Percentiles rank a stretch among this genome's conserved stretches.
phyloP scores from a whole-genome alignment of 2,113 vertebrate genomes.

The Actinemys pallida region DNA sequence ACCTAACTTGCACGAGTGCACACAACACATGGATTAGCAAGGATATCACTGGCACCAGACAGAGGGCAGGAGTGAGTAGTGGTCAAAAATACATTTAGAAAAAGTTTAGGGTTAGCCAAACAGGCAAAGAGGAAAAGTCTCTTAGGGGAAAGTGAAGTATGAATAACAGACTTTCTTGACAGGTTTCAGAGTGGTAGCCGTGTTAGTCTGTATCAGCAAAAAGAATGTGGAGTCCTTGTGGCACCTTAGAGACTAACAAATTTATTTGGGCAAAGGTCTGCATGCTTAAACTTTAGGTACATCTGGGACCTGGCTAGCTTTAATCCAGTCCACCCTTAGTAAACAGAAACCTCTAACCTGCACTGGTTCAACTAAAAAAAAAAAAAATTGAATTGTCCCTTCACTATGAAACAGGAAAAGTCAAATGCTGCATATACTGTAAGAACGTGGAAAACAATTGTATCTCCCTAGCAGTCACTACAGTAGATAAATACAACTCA shows the following conservation, averaged over 20 bases:
- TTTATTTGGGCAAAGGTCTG: no score
- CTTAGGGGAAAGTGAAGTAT: background rate
- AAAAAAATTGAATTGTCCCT: background rate
- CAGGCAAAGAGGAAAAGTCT: background rate
- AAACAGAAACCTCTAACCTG: background rate
- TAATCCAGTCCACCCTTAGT: background rate
- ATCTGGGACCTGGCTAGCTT: background rate
- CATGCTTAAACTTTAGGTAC: background rate
- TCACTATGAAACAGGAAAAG: background rate
- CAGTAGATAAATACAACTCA: background rate
- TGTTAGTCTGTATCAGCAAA: no score
- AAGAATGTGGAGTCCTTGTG: no score
- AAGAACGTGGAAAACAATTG: background rate
- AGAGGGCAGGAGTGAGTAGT: background rate
- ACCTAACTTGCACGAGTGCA: background rate
- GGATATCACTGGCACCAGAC: background rate
- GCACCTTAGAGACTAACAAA: no score
- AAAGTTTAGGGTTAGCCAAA: background rate
- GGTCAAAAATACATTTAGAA: background rate
- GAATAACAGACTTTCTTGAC: background rate
- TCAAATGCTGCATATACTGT: no score
- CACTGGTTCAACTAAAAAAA: background rate
- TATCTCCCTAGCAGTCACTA: background rate
- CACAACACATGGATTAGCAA: background rate
- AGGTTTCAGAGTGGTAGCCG: no score